These are phyloP conservation scores for Psittacula echo DNA, from an alignment of 2,797 vertebrate genomes.

Conservation along the genomic window DNA sequence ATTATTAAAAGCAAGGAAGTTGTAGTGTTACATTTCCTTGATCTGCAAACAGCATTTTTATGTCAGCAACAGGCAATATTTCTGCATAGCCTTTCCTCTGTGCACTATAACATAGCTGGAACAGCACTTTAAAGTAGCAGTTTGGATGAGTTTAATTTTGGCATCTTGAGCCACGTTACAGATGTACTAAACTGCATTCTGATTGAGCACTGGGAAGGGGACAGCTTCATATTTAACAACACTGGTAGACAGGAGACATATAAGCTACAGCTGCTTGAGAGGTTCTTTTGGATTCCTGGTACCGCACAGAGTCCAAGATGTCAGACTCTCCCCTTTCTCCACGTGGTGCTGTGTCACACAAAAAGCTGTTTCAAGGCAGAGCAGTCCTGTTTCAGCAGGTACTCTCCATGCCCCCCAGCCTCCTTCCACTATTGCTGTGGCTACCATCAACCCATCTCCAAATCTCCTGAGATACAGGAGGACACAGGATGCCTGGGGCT, in stretches of 20 bases:
- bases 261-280: neutral
- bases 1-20: neutral
- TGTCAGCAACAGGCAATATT: neutral
- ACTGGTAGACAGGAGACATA: neutral
- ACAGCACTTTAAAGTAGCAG: neutral
- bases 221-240: neutral
- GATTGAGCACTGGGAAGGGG: neutral
- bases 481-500: neutral
- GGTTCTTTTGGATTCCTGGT: neutral
- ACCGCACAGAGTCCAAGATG: neutral
- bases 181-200: neutral
- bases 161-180: neutral
- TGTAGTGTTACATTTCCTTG: neutral
- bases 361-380: neutral
- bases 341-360: accelerated
- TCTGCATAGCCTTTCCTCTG: neutral
- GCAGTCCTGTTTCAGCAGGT: neutral
- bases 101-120: neutral
- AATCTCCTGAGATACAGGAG: neutral
- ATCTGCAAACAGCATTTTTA: neutral
- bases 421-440: neutral
- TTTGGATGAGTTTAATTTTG: neutral
- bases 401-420: neutral
- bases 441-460: neutral
- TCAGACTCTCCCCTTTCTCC: neutral